Conservation (phyloP, 2,113 vertebrate species). For the Periophthalmus modestus region DNA sequence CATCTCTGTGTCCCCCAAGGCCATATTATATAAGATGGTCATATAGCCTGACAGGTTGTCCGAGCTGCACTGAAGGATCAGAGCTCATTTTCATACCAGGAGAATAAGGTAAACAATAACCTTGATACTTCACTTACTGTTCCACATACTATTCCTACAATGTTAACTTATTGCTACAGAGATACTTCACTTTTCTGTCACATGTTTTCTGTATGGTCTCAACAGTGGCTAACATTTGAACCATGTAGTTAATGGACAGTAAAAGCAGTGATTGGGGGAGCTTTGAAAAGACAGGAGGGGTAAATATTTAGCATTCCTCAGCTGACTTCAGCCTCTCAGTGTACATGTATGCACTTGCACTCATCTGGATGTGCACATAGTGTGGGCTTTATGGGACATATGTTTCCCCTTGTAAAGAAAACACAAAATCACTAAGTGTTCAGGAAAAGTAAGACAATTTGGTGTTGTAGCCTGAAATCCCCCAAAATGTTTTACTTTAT, state of each 20-base stretch:
- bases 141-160: neutral
- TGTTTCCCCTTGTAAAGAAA: neutral
- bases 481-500: too few relatives aligned
- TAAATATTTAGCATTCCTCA: constrained; percentile 80
- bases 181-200: neutral
- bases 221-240: neutral
- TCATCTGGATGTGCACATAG: constrained; percentile 9
- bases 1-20: too few relatives aligned
- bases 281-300: constrained; percentile 34
- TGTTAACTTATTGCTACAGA: neutral
- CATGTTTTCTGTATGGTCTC: neutral
- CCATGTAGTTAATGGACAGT: constrained; percentile 25
- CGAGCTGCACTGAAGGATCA: neutral
- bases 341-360: constrained; percentile 40
- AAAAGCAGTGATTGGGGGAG: constrained; percentile 26
- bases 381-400: constrained; percentile 10
- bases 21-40: too few relatives aligned
- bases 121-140: neutral
- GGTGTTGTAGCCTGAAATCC: neutral
- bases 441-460: neutral
- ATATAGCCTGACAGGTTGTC: too few relatives aligned
- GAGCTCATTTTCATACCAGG: too few relatives aligned
- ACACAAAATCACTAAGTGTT: neutral
- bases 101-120: too few relatives aligned
- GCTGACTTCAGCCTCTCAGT: constrained; percentile 48